phyloP scores from a whole-genome alignment of 2,113 vertebrate genomes.

The Perccottus glenii region DNA sequence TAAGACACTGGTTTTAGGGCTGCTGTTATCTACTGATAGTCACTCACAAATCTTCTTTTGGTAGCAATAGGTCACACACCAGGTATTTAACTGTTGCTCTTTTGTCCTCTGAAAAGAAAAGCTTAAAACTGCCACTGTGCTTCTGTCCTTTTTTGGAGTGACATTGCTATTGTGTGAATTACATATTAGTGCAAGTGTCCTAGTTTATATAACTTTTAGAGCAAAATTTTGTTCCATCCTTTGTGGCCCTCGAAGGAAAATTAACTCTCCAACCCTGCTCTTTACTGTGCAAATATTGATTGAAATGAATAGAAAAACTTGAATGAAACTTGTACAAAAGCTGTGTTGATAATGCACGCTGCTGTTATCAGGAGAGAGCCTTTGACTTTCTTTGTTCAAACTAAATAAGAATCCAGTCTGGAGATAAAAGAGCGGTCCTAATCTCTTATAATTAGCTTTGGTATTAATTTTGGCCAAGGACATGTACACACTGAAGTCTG shows the following conservation, averaged over 20 bases:
- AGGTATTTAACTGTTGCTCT: too few relatives aligned
- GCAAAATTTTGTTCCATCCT: neutral
- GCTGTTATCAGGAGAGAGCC: neutral
- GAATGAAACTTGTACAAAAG: conserved; percentile 4
- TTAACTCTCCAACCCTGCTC: neutral
- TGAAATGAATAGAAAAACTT: neutral
- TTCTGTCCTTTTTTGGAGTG: too few relatives aligned
- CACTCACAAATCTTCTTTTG: too few relatives aligned
- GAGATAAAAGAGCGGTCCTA: conserved; percentile 18
- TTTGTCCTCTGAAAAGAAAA: too few relatives aligned
- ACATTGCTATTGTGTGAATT: too few relatives aligned
- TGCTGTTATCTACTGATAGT: too few relatives aligned
- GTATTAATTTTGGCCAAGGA: conserved; percentile 21
- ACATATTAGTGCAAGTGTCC: too few relatives aligned
- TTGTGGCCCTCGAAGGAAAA: neutral
- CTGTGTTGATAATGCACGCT: neutral
- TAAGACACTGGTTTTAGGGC: too few relatives aligned
- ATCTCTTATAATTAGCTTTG: conserved; percentile 42
- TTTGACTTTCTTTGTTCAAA: neutral
- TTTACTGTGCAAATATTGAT: conserved; percentile 3
- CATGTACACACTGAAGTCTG: neutral
- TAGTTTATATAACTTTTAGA: neutral
- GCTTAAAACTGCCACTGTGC: too few relatives aligned
- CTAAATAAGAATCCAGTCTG: neutral
- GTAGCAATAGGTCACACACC: too few relatives aligned